Base-by-base conservation (phyloP, 1,140 invertebrate genomes). In the Augochlora pura region DNA sequence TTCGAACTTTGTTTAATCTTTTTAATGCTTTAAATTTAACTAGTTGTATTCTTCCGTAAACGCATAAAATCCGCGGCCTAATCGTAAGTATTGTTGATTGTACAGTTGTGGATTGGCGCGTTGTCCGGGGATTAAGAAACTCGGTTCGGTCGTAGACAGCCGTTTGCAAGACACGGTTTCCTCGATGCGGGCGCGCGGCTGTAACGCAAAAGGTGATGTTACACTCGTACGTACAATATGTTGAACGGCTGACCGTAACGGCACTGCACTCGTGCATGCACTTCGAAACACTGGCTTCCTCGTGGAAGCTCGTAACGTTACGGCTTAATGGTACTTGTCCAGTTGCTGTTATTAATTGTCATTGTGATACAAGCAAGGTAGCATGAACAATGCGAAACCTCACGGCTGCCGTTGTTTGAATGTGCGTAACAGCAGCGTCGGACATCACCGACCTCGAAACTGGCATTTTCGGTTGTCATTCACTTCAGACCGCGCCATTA, bases 271-370 rank as follows among this genome's bases (percentile, higher is more conserved):
- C 38, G 4, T 57, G 64, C 23, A 75, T 67, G 49, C 64, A 54
- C 71, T 54, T 39, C 62, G 71, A 64, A 64, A 54, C 46, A 54
- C 60, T 23, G 39, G 6, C 23, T 32, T 60, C 64, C 21, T 52
- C n/a, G 14, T 27, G 23, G 14, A 23, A 32, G 46, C 59, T 80
- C 83, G 77, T 66, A 66, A 76, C 68, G 68, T 68, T 59, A 64
- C 27, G 73, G 76, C 83, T 84, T 85, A 85, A 85, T 85, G 83
- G 77, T 69, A 75, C 81, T 85, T 63, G 82, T 84, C 78, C 73
- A 77, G 83, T 85, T 84, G 74, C 73, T 78, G 82, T 85, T 84
- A 85, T 85, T 85, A 85, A 85, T 85, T 85, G 83, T 84, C 78
- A 84, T 85, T 84, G 83, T 84, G 83, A 85, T 84, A 77, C 83